These are phyloP conservation scores for Erythrolamprus reginae DNA, from an alignment of 2,113 vertebrate genomes.

Conservation along the genomic window DNA sequence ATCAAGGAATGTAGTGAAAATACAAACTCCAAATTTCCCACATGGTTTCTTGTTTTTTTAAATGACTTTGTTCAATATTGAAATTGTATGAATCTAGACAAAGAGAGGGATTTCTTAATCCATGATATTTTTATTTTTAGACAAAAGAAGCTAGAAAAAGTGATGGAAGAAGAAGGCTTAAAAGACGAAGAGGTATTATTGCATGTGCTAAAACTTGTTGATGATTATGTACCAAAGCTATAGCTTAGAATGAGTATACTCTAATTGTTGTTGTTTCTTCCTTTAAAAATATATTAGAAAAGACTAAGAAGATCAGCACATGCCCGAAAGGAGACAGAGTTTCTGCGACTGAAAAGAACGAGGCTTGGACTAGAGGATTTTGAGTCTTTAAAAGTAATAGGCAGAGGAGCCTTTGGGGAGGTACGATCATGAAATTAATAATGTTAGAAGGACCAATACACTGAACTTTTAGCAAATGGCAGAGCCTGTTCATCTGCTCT, in stretches of 20 bases:
- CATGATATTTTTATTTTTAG: slow-evolving; percentile 61
- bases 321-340: slow-evolving; percentile 80
- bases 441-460: not conserved
- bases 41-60: not conserved
- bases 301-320: slow-evolving; percentile 76
- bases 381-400: slow-evolving; percentile 83
- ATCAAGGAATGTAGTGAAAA: not conserved
- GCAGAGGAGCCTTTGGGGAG: slow-evolving; percentile 84
- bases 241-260: not conserved
- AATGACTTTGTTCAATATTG: not conserved
- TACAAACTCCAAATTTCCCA: not conserved
- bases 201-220: not conserved
- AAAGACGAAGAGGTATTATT: slow-evolving; percentile 93
- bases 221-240: too few species aligned
- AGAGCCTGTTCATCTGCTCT: not conserved
- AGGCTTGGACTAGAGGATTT: slow-evolving; percentile 82
- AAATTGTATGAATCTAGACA: not conserved
- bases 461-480: not conserved
- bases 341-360: slow-evolving; percentile 81
- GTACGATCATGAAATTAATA: slow-evolving; percentile 47
- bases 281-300: slow-evolving; percentile 63
- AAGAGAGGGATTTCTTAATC: not conserved
- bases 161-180: slow-evolving; percentile 98
- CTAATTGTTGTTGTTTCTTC: not conserved
- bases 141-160: slow-evolving; percentile 95